Conservation (phyloP, 2,797 vertebrate genomes). For the Platalea minor region DNA sequence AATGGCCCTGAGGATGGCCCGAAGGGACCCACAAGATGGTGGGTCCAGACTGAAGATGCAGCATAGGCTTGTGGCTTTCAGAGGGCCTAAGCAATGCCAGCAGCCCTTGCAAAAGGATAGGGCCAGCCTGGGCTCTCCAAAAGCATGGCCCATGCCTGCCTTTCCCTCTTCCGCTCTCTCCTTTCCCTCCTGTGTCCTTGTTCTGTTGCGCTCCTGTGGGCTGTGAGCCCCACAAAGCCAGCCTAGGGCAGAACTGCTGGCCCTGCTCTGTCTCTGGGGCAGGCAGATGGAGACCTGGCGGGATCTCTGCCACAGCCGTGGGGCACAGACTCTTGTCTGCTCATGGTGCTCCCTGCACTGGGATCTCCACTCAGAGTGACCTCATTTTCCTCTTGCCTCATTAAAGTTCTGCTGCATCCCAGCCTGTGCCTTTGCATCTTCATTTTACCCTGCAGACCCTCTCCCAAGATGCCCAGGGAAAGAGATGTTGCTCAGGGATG, state of each 20-base stretch:
- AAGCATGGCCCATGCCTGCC: neutral
- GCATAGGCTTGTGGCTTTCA: fast-evolving
- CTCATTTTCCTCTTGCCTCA: neutral
- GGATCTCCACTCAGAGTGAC: fast-evolving
- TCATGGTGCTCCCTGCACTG: fast-evolving
- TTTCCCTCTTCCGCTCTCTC: neutral
- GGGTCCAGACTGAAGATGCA: neutral
- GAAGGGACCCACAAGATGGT: too few species aligned
- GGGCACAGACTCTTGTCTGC: fast-evolving
- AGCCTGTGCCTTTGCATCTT: neutral
- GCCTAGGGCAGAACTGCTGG: neutral
- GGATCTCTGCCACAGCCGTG: neutral
- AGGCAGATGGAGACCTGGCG: neutral
- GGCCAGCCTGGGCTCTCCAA: neutral
- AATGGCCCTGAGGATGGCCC: too few species aligned
- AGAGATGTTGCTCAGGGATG: too few species aligned
- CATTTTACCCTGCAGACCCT: neutral
- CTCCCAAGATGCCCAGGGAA: neutral
- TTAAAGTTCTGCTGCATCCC: neutral
- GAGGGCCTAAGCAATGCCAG: neutral
- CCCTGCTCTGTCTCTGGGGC: neutral
- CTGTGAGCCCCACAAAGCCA: neutral
- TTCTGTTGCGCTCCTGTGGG: neutral
- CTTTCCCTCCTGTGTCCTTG: too few species aligned
- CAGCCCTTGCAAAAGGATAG: neutral